Conservation (phyloP, 1,140 invertebrate species). For the Lepidurus apus region DNA sequence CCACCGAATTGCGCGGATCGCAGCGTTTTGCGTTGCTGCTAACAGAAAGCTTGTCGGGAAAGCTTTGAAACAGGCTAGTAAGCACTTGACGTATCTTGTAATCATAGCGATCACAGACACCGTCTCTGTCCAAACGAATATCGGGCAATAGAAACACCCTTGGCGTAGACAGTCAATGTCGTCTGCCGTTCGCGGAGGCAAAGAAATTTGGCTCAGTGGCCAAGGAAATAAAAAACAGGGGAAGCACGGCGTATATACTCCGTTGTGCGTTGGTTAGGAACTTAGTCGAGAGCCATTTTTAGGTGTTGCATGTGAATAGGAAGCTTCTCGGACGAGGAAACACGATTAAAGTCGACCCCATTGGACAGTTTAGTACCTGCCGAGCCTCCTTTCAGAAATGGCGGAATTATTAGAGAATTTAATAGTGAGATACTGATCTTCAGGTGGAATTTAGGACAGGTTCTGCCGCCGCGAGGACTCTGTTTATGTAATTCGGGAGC, state of each 20-base stretch:
- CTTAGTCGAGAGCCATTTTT: constrained; percentile 9
- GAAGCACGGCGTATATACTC: constrained; percentile 7
- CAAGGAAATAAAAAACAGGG: neutral
- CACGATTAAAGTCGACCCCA: neutral
- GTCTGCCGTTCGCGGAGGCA: neutral
- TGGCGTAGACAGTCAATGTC: constrained; percentile 7
- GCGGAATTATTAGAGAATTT: neutral
- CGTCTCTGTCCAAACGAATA: neutral
- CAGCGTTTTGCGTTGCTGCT: neutral
- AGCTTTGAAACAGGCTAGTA: neutral
- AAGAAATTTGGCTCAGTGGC: constrained; percentile 3
- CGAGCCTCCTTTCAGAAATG: neutral
- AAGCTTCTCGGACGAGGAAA: neutral
- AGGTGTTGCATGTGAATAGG: constrained; percentile 12
- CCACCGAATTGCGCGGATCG: neutral
- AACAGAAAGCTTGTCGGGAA: neutral
- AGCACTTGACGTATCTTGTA: neutral
- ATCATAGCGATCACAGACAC: neutral
- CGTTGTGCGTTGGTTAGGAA: constrained; percentile 2
- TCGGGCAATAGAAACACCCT: neutral
- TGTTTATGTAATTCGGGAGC: too few species aligned
- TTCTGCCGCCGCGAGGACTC: neutral
- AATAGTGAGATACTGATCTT: neutral
- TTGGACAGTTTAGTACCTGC: neutral
- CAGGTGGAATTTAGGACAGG: neutral